These are phyloP conservation scores for Xanthia icteritia DNA, from an alignment of 2,888 invertebrate genomes.

Conservation along the genomic window DNA sequence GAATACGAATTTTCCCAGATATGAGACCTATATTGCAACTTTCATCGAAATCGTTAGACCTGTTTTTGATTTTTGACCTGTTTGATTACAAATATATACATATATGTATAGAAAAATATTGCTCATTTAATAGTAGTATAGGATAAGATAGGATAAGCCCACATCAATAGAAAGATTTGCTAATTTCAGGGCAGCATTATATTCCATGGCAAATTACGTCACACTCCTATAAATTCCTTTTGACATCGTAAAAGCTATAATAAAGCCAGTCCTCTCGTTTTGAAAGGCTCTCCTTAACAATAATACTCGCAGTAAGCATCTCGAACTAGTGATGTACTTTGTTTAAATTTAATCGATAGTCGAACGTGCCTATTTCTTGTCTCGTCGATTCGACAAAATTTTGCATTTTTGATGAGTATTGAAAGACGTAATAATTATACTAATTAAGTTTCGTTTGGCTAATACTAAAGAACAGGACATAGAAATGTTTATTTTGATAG, in stretches of 20 bases:
- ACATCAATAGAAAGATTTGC: slow-evolving; percentile 37
- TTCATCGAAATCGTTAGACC: too few species aligned
- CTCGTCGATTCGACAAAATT: background rate
- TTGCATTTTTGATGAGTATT: background rate
- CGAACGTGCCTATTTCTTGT: background rate
- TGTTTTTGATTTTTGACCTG: too few species aligned
- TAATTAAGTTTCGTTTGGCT: background rate
- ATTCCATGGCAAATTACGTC: slow-evolving; percentile 59
- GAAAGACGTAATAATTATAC: background rate
- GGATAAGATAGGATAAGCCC: background rate
- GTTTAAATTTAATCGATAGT: slow-evolving; percentile 17
- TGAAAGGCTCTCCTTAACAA: slow-evolving; percentile 63
- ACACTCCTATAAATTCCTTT: slow-evolving; percentile 66
- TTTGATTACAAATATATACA: too few species aligned
- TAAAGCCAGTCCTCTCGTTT: slow-evolving; percentile 63
- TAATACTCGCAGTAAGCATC: slow-evolving; percentile 64
- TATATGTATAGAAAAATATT: too few species aligned
- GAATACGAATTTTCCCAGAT: too few species aligned
- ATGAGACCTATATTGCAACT: too few species aligned
- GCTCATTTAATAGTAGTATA: too few species aligned
- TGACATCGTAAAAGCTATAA: slow-evolving; percentile 68
- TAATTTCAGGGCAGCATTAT: slow-evolving; percentile 60
- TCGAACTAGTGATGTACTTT: slow-evolving; percentile 57
- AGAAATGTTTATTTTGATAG: background rate
- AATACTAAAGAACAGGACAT: background rate